Evolutionary conservation across 2,797 vertebrate genomes (phyloP), one percentile per base, ranked within the genome.

Genomic region (Zalophus californianus): DNA sequence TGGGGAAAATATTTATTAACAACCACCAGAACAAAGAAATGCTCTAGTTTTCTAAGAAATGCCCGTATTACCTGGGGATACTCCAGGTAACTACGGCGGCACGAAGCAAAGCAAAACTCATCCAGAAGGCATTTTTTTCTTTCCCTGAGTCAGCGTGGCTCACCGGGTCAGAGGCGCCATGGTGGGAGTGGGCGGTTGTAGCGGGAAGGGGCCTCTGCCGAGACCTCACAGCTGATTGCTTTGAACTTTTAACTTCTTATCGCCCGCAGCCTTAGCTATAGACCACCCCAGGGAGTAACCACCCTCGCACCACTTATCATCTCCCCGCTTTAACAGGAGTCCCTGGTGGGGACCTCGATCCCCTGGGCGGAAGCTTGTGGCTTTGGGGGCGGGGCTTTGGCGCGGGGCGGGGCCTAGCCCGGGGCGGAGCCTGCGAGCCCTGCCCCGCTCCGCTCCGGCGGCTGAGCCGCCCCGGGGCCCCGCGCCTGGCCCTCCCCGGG

Each of bases 401-500:
- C 1, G 44, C 2, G 35, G 89, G 38, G 64, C 38, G 48, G 79
- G 27, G 68, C 58, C 44, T 20, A 10, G 41, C 27, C 0, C 0
- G 25, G 89, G 38, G 66, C 41, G 50, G 80, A 18, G 70, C 66
- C 41, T 35, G 10, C 0, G 3, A 1, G 27, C 9, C 25, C 15
- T 3, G 44, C 79, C 60, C 21, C 3, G 0, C 15, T 25, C 48
- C 9, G 38, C 35, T 0, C 23, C 1, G 3, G 21, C 15, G 9
- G 44, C 54, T 3, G 4, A 48, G 38, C n/a, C 6, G 3, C 32
- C n/a, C 0, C 0, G 3, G 7, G 5, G 8, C 23, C 2, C 0
- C 4, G 21, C 44, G 5, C 13, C 44, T 12, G 13, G 58, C 12
- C 0, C 64, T 52, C 83, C 27, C 14, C 27, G 0, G 6, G 23